Evolutionary conservation across 2,797 vertebrate genomes (phyloP), one percentile per base, ranked within the genome.

Genomic region (Scleropages formosus): DNA sequence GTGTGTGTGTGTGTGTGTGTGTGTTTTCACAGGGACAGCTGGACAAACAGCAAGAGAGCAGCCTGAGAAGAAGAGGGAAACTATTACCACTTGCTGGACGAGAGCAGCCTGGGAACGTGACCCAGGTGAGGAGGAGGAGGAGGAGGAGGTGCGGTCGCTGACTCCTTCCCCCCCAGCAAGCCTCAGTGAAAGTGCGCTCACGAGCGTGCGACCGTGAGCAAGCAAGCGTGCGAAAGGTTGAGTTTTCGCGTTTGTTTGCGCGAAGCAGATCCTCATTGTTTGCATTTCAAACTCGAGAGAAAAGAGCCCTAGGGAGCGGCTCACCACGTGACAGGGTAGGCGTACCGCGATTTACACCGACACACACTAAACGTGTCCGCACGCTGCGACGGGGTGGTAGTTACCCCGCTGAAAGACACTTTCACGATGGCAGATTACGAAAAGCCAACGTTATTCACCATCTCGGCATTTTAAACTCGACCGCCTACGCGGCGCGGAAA

Each of bases 1-100:
- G n/a, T n/a, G n/a, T n/a, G n/a, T n/a, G n/a, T n/a, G n/a, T n/a
- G n/a, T n/a, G n/a, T n/a, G n/a, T n/a, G n/a, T n/a, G n/a, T n/a
- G n/a, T n/a, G n/a, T n/a, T n/a, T n/a, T n/a, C n/a, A n/a, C n/a
- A n/a, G n/a, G n/a, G n/a, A n/a, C n/a, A n/a, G n/a, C n/a, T n/a
- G n/a, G n/a, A n/a, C 6, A 6, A 39, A 31, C 39, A 39, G 31
- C 31, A 39, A 6, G 31, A 6, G 31, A 39, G 31, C 31, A 39
- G 6, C 6, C 2, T 6, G 6, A 65, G 49, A 49, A 69, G 47
- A 53, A 53, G 20, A 47, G 47, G 22, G 67, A 51, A 47, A 81
- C 75, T 88, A 89, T 85, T 77, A 26, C 60, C 81, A 88, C 89
- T 84, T 82, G 89, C 80, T 80, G 75, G 72, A 73, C 74, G 78